phyloP scores from a whole-genome alignment of 53 echinoderm and acorn worm genomes.

The Henricia sp. region DNA sequence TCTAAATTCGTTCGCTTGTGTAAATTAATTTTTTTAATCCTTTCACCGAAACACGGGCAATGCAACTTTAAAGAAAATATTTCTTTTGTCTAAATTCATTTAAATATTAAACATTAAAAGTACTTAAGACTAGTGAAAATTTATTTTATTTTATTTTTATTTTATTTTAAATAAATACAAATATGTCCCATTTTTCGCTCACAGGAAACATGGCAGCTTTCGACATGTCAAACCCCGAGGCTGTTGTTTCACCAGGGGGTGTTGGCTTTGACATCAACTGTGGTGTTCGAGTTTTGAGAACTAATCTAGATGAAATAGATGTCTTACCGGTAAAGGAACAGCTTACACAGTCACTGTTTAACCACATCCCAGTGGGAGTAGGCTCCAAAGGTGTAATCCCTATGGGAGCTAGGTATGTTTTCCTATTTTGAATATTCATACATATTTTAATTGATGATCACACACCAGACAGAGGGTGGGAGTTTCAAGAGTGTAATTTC shows the following conservation, averaged over 20 bases:
- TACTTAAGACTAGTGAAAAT: too few relatives aligned
- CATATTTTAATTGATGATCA: too few relatives aligned
- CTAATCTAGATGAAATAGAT: conserved; percentile 85
- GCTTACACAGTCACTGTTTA: conserved; percentile 94
- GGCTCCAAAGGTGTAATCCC: conserved; percentile 98
- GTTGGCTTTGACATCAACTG: conserved; percentile 99
- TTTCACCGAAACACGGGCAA: too few relatives aligned
- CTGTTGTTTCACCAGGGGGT: conserved; percentile 97
- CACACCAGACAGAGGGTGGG: too few relatives aligned
- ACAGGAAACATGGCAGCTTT: conserved; percentile 99
- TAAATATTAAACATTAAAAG: not conserved
- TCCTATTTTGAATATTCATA: not conserved
- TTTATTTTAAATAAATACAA: not conserved
- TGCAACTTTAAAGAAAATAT: too few relatives aligned
- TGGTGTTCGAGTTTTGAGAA: conserved; percentile 92
- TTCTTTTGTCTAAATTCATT: not conserved
- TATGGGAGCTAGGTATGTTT: conserved; percentile 86
- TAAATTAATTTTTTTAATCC: too few relatives aligned
- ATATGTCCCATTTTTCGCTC: not conserved
- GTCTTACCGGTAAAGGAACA: conserved; percentile 96
- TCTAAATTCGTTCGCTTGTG: too few relatives aligned
- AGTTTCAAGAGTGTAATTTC: too few relatives aligned
- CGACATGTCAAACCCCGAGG: conserved; percentile 90
- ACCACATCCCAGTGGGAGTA: conserved; percentile 99
- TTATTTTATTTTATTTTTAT: not conserved